phyloP scores from a whole-genome alignment of 2,888 invertebrate species.

The Diploptera punctata region DNA sequence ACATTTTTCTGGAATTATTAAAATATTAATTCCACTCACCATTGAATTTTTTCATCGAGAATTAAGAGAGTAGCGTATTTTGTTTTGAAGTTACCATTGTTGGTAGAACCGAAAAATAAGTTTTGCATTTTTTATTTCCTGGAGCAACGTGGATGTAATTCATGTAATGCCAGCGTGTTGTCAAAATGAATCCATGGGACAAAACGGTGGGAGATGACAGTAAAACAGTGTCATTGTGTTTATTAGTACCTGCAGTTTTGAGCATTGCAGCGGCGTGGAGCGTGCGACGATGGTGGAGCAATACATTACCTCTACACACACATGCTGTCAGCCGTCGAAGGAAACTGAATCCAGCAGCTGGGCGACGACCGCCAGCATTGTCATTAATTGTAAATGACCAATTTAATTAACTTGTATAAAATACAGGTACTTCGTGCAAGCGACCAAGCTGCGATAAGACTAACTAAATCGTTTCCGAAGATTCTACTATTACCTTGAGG shows the following conservation, averaged over 20 bases:
- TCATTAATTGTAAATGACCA: constrained; percentile 28
- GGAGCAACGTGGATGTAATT: constrained; percentile 29
- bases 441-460: not conserved
- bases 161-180: constrained; percentile 4
- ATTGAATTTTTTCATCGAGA: constrained; percentile 5
- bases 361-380: constrained; percentile 31
- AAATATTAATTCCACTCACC: too few species aligned
- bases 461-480: not conserved
- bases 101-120: too few species aligned
- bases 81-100: too few species aligned
- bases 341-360: constrained; percentile 38
- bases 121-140: not conserved
- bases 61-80: not conserved
- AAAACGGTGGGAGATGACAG: constrained; percentile 22
- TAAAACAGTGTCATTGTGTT: not conserved
- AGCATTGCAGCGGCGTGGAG: constrained; percentile 29
- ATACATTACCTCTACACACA: constrained; percentile 27
- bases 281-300: constrained; percentile 33
- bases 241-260: constrained; percentile 31
- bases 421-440: not conserved
- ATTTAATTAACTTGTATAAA: not conserved
- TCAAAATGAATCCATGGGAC: constrained; percentile 27
- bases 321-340: constrained; percentile 40
- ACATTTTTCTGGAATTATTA: too few species aligned
- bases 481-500: not conserved